Base-by-base conservation (phyloP, 2,113 vertebrate species). In the Cromileptes altivelis region DNA sequence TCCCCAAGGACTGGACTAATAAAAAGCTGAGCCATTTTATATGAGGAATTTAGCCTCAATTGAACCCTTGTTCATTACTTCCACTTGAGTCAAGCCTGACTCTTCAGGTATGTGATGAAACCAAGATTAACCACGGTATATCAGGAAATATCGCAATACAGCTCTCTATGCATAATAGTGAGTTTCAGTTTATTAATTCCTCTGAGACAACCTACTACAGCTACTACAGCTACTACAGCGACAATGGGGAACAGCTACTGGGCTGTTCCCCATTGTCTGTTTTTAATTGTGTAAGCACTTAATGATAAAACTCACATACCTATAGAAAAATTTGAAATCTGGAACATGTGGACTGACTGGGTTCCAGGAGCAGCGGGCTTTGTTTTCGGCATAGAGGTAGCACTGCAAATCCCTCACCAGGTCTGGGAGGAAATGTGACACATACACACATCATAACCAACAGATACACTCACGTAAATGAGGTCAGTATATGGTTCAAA, bases 281-380 rank as follows among this genome's bases (percentile, higher is more conserved):
- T 61, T 37, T 37, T 37, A 15, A 1, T 21, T 67, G 13, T 45
- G 42, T 45, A 45, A 11, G 42, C 2, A 64, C 11, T 12, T 12
- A 45, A 45, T 45, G 42, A 11, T 37, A 19, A 33, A 58, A 25
- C 2, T 11, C 18, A 52, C 92, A 37, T 72, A 95, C 95, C 1
- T 0, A 56, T 93, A 95, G 82, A 78, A 94, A 37, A 95, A 90
- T 0, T 12, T 0, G 11, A 94, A 53, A 56, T 87, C 73, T 27
- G 23, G 0, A 14, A 2, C 0, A 0, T 37, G 6, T 7, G 19
- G 1, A 4, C 0, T 19, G 56, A 11, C 6, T 5, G 65, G 27
- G 1, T 1, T 6, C 95, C 95, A 95, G 33, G 85, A 87, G 74
- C 94, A 95, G 61, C 30, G 27, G 30, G 68, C 15, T 1, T 33